Evolutionary conservation across 2,888 invertebrate species (phyloP).

Genomic region (Neuroscelio doddi): DNA sequence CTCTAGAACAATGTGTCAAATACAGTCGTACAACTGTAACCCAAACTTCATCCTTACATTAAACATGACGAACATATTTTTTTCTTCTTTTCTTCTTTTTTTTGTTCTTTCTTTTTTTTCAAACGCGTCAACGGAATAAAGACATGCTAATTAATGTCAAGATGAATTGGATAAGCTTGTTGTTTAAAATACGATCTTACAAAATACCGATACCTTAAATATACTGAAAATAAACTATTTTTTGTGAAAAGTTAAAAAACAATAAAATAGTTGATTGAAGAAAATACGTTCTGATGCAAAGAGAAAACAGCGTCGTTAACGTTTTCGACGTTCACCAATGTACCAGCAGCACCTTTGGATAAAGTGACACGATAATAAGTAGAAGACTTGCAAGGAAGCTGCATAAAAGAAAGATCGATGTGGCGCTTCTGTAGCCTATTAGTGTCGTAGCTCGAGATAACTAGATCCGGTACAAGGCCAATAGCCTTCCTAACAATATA

Average conservation of each 20-base stretch:
- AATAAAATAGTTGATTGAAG: no score
- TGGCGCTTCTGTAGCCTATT: conserved; percentile 50
- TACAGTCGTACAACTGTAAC: conserved; percentile 48
- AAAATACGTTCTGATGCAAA: no score
- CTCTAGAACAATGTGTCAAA: conserved; percentile 44
- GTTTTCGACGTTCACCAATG: no score
- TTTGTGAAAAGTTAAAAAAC: no score
- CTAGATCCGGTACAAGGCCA: conserved; percentile 49
- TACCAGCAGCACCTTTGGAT: conserved; percentile 33
- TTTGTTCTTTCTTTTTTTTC: no score
- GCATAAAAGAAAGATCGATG: conserved; percentile 41
- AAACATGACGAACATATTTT: conserved; percentile 33
- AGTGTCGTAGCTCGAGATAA: conserved; percentile 48
- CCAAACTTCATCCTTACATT: conserved; percentile 38
- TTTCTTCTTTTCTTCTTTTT: no score
- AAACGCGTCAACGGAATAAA: conserved; percentile 2
- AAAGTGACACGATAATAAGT: conserved; percentile 56
- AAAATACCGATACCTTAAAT: no score
- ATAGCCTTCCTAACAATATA: conserved; percentile 7
- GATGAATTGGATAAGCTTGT: no score
- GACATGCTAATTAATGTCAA: no score
- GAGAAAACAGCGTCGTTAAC: no score
- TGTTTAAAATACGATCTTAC: no score
- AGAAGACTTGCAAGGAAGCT: conserved; percentile 41
- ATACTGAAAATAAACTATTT: no score